Evolutionary conservation across 2,113 vertebrate species (phyloP).

Genomic region (Oncorhynchus kisutch): DNA sequence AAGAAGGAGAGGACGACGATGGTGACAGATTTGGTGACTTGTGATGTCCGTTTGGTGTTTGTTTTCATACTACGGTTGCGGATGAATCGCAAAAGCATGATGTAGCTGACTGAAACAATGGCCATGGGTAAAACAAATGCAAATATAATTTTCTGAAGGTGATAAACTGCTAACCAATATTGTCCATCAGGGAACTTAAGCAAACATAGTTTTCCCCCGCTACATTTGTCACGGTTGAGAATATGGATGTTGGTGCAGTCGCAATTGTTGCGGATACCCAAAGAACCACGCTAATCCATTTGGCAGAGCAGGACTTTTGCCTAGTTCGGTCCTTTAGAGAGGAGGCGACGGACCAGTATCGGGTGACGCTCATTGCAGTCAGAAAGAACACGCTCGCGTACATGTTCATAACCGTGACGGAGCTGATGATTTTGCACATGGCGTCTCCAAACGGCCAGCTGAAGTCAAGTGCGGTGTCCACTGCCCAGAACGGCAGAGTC

Average conservation of each 20-base stretch:
- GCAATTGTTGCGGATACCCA: constrained; percentile 69
- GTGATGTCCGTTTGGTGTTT: constrained; percentile 52
- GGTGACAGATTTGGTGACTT: constrained; percentile 66
- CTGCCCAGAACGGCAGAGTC: constrained; percentile 76
- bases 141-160: constrained; percentile 70
- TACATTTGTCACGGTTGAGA: constrained; percentile 65
- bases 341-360: constrained; percentile 66
- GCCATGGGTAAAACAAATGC: constrained; percentile 71
- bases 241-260: constrained; percentile 68
- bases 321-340: constrained; percentile 53
- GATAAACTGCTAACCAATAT: constrained; percentile 68
- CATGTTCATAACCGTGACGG: constrained; percentile 75
- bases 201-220: constrained; percentile 70
- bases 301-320: constrained; percentile 44
- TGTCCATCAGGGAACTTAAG: constrained; percentile 71
- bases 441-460: constrained; percentile 75
- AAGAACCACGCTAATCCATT: constrained; percentile 54
- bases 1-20: constrained; percentile 67
- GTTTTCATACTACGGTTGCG: constrained; percentile 63
- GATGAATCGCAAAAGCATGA: constrained; percentile 69
- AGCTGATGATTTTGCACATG: constrained; percentile 75
- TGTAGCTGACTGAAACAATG: constrained; percentile 69
- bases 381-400: constrained; percentile 77
- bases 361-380: constrained; percentile 72
- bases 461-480: constrained; percentile 75